phyloP scores from a whole-genome alignment of 2,888 invertebrate species.

The Euzophera pinguis region DNA sequence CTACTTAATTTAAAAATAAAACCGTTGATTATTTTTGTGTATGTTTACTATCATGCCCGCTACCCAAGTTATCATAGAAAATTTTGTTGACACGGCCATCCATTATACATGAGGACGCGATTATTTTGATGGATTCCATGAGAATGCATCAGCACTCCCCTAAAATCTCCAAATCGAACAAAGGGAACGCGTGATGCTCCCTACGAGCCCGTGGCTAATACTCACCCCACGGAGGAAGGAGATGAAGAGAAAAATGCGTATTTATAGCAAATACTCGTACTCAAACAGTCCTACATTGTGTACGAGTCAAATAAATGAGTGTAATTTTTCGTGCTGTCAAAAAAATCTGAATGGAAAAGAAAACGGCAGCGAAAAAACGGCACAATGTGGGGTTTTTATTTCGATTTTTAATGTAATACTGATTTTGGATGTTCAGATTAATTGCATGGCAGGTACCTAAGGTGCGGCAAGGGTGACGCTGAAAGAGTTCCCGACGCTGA shows the following conservation, averaged over 20 bases:
- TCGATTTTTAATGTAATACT: conserved; percentile 78
- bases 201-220: conserved; percentile 69
- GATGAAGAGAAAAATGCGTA: conserved; percentile 79
- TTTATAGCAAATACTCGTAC: conserved; percentile 81
- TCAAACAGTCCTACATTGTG: conserved; percentile 81
- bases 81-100: conserved; percentile 66
- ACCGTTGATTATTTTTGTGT: background rate
- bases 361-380: conserved; percentile 74
- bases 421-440: conserved; percentile 79
- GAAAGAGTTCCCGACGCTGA: conserved; percentile 79
- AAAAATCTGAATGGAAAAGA: conserved; percentile 80
- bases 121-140: conserved; percentile 76
- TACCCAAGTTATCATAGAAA: conserved; percentile 52
- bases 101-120: conserved; percentile 71
- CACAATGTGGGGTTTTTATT: conserved; percentile 70
- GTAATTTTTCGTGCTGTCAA: conserved; percentile 80
- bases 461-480: conserved; percentile 73
- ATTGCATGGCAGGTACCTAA: conserved; percentile 72
- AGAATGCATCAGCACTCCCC: conserved; percentile 75
- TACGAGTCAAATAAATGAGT: conserved; percentile 80
- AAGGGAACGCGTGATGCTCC: conserved; percentile 74
- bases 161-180: conserved; percentile 77
- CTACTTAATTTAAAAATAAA: background rate
- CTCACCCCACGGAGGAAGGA: conserved; percentile 75
- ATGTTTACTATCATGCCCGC: conserved; percentile 7